phyloP scores from a whole-genome alignment of 2,797 vertebrate genomes.

The Ceryle rudis region DNA sequence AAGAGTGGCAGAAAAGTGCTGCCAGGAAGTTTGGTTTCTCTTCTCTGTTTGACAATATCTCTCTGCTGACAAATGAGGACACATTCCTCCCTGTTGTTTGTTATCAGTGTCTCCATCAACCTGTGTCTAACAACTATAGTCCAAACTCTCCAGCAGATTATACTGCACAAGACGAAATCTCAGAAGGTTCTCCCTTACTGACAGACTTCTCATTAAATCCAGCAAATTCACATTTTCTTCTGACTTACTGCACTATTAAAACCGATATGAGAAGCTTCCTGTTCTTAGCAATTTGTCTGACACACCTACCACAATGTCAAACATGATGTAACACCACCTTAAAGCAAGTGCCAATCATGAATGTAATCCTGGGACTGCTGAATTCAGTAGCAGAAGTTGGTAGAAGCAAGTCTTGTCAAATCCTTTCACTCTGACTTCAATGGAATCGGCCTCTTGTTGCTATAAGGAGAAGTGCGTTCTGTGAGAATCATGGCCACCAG shows the following conservation, averaged over 20 bases:
- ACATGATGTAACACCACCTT: background rate
- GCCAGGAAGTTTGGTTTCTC: background rate
- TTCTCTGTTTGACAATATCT: background rate
- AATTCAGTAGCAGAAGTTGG: background rate
- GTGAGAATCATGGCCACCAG: accelerated
- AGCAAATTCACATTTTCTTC: background rate
- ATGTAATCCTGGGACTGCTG: background rate
- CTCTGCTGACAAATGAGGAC: background rate
- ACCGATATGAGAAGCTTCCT: background rate
- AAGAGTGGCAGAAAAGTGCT: background rate
- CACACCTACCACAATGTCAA: background rate
- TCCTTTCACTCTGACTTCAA: accelerated
- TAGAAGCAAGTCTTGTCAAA: background rate
- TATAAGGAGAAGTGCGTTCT: background rate
- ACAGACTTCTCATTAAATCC: background rate
- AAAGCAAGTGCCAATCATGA: background rate
- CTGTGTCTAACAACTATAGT: background rate
- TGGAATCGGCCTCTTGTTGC: background rate
- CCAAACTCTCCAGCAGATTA: background rate
- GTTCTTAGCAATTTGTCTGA: background rate
- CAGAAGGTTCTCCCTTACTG: background rate
- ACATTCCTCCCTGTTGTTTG: background rate
- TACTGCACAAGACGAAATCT: background rate
- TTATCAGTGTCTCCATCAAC: background rate
- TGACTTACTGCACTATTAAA: background rate